Evolutionary conservation across 2,888 invertebrate genomes (phyloP), one percentile per base, ranked within the genome.

Genomic region (Caenorhabditis imperialis): DNA sequence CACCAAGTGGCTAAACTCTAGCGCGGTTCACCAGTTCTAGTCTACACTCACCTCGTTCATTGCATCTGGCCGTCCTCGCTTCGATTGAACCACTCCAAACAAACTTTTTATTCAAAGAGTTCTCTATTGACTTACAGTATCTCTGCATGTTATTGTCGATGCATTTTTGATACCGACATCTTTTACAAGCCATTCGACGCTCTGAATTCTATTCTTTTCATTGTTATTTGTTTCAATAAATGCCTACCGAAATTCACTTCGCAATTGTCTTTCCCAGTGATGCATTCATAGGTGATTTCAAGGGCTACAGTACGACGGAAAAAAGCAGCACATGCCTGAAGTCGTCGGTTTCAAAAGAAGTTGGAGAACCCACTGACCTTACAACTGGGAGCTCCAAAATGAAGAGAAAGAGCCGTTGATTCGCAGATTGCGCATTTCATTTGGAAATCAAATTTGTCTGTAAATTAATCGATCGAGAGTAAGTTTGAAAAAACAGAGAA

Each of bases 251-350:
- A 50, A 42, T 75, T 60, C 4, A 75, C 53, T 20, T 75, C 63
- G 37, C 75, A 75, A 40, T 51, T 54, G 10, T 61, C 12, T 3
- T 45, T 53, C 1, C 69, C 75, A 7, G 58, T 45, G 30, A 75
- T 70, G 35, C 75, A 75, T 2, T 75, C 70, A 54, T 75, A 75
- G 2, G 48, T 44, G 38, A 75, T 63, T 14, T 75, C 57, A 16
- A 75, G 27, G 0, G 75, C 69, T 4, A 75, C 75, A 3, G 75
- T 75, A 7, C 75, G 40, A 8, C 70, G 53, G 54, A 75, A 75
- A 42, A 75, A 75, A 10, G 75, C 75, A 16, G 75, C 75, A 44
- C 75, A 75, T 2, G 75, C 75, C 60, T 73, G 42, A n/a, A 73
- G 54, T 16, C 18, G 8, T 37, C 14, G 1, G 16, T 3, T 23